Evolutionary conservation across 2,888 invertebrate genomes (phyloP).

Genomic region (Brachyptera risi): DNA sequence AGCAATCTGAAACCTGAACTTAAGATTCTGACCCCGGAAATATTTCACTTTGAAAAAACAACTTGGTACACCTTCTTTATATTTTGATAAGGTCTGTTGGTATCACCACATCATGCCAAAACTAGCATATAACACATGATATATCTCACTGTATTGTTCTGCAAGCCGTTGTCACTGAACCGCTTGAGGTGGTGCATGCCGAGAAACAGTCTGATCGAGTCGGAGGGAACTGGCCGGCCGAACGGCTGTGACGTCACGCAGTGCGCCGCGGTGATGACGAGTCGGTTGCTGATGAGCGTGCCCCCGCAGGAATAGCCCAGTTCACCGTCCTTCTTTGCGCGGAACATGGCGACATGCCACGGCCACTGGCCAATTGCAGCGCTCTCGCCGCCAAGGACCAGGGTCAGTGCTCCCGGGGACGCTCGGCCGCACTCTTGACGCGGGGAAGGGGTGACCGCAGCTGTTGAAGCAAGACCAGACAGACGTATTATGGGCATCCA

Average conservation of each 20-base stretch:
- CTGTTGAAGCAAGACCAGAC: too few relatives aligned
- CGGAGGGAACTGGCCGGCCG: slow-evolving; percentile 39
- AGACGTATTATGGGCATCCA: too few relatives aligned
- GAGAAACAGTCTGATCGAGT: slow-evolving; percentile 42
- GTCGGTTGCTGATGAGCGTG: slow-evolving; percentile 52
- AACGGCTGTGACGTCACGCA: slow-evolving; percentile 51
- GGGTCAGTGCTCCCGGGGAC: slow-evolving; percentile 49
- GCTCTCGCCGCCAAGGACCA: slow-evolving; percentile 56
- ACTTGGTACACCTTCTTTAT: too few relatives aligned
- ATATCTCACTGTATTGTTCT: slow-evolving; percentile 37
- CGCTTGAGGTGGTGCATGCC: slow-evolving; percentile 42
- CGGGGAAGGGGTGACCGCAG: too few relatives aligned
- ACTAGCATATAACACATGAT: background rate
- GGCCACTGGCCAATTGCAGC: slow-evolving; percentile 62
- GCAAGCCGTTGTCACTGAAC: slow-evolving; percentile 40
- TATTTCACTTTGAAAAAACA: too few relatives aligned
- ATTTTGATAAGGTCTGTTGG: too few relatives aligned
- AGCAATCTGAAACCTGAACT: too few relatives aligned
- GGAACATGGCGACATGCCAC: slow-evolving; percentile 63
- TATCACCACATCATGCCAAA: too few relatives aligned
- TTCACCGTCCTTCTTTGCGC: slow-evolving; percentile 44
- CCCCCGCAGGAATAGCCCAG: slow-evolving; percentile 61
- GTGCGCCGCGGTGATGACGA: slow-evolving; percentile 61
- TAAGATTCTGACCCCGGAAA: too few relatives aligned
- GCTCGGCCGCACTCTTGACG: slow-evolving; percentile 54